phyloP scores from a whole-genome alignment of 64 coral and sea anemone species.

The Montipora cactus region DNA sequence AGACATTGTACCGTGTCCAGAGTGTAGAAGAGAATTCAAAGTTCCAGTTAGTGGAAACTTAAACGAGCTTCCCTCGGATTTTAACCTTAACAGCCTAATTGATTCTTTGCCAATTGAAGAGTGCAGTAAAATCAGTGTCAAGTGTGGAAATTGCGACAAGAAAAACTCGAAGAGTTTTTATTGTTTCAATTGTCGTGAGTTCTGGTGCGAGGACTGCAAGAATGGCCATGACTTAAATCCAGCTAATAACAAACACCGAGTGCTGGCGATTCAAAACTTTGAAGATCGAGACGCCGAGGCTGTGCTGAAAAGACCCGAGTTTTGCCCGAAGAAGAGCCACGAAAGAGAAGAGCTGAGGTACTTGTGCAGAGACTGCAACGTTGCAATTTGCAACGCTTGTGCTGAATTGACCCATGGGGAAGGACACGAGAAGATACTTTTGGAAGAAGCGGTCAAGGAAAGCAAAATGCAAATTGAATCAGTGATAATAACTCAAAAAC shows the following conservation, averaged over 20 bases:
- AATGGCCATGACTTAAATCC: not conserved
- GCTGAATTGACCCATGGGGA: not conserved
- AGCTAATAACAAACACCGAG: not conserved
- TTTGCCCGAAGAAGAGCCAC: not conserved
- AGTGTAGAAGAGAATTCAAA: not conserved
- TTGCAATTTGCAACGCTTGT: not conserved
- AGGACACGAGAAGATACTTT: not conserved
- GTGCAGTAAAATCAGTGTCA: not conserved
- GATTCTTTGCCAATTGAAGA: constrained; percentile 19
- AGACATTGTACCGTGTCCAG: not conserved
- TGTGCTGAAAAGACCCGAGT: constrained; percentile 2
- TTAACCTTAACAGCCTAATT: not conserved
- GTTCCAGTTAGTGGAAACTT: constrained; percentile 34
- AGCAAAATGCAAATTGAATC: not conserved
- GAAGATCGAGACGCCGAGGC: not conserved
- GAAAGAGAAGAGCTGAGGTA: not conserved
- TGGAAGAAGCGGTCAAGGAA: not conserved
- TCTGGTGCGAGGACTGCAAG: not conserved
- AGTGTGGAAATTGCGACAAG: constrained; percentile 15
- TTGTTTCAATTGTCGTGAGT: constrained; percentile 16
- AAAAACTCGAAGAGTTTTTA: not conserved
- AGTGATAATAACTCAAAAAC: not conserved
- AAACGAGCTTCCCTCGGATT: not conserved
- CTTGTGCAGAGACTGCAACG: not conserved
- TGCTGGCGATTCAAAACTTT: constrained; percentile 34